A percentile compares a stretch with the other conserved stretches of the same genome.
These are phyloP conservation scores for Cryptotis parvus DNA, from an alignment of 2,113 vertebrate species.

Conservation along the genomic window DNA sequence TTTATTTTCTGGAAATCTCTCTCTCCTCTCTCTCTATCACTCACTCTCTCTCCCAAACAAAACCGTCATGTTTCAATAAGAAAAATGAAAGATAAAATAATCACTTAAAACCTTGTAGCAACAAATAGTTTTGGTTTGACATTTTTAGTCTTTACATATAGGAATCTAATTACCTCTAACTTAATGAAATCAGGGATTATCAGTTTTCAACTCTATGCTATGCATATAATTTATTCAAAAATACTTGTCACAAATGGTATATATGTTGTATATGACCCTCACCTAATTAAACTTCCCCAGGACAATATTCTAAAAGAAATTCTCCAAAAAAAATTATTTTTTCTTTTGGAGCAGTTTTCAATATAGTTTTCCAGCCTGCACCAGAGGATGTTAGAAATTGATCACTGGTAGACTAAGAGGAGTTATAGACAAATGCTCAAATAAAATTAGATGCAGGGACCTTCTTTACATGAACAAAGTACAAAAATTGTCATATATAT, in stretches of 20 bases:
- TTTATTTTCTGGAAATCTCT: no score
- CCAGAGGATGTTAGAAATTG: neutral
- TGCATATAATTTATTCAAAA: no score
- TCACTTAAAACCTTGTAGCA: constrained; percentile 40
- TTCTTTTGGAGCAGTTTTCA: constrained; percentile 6
- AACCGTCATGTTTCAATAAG: no score
- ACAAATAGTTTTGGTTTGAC: constrained; percentile 47
- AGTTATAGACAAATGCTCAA: neutral
- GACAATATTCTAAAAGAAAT: neutral
- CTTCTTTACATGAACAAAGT: neutral
- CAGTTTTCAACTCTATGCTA: neutral
- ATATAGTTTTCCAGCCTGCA: neutral
- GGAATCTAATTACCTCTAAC: constrained; percentile 5
- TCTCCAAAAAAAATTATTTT: neutral
- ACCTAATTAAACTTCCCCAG: neutral
- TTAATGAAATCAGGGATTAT: constrained; percentile 15
- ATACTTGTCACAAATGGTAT: no score
- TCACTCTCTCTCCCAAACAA: no score
- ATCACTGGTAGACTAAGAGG: constrained; percentile 11
- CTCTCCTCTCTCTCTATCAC: no score
- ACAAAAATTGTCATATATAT: neutral
- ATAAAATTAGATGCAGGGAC: neutral
- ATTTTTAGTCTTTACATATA: neutral
- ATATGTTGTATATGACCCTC: neutral
- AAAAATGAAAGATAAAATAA: neutral